Evolutionary conservation across 2,113 vertebrate genomes (phyloP), one percentile per base, ranked within the genome.

Genomic region (Capreolus pygargus): DNA sequence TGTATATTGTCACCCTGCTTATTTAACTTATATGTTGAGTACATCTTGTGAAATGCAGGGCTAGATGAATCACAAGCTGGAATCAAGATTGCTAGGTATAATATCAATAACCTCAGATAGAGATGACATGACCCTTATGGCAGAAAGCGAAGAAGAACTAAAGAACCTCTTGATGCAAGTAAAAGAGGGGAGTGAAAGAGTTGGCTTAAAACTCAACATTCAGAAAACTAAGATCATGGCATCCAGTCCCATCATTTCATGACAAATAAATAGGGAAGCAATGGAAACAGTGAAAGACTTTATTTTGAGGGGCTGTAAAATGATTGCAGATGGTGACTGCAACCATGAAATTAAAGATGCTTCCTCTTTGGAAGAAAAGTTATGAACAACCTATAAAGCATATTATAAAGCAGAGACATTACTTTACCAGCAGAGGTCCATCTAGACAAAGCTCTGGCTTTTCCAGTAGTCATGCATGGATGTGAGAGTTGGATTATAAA

Each of bases 211-310:
- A 36, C n/a, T 70, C n/a, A 70, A 21, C 9, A 36, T 70, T 36
- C 9, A 70, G n/a, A 36, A 36, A 23, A 70, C n/a, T 23, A 70
- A 36, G 64, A 23, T 36, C 17, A 36, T 6, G 64, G 64, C n/a
- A 70, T 36, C 4, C 0, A 0, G n/a, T 36, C 19, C 36, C 64
- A 12, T 70, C 64, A 36, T 9, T 70, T 70, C n/a, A 70, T 36
- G n/a, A 5, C 64, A 36, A 70, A 70, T 12, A 70, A 3, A 70
- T 70, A 5, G 2, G n/a, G 9, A 70, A 70, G n/a, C 4, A 36
- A 11, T 36, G 4, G 17, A 70, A 36, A 36, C 4, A 36, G 4
- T 36, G 9, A 36, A 0, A 70, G 9, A 36, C 1, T 2, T 67
- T 67, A 67, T 36, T 70, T 67, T 70, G 2, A 1, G 0, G 64